phyloP scores from a whole-genome alignment of 1,140 invertebrate genomes.

The Atta texana region DNA sequence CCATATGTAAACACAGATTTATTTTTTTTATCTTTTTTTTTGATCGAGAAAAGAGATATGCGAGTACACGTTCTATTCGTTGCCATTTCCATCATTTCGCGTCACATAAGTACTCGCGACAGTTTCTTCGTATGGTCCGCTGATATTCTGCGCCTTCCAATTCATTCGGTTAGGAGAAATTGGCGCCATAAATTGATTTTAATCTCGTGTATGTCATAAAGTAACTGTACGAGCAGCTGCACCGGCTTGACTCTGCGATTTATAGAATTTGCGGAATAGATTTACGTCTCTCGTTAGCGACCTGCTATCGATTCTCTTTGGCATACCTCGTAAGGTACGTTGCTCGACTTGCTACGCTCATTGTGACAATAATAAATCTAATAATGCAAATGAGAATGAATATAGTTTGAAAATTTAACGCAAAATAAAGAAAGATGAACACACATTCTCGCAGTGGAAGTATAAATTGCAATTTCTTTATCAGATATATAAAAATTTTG shows the following conservation, averaged over 20 bases:
- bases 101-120: constrained; percentile 37
- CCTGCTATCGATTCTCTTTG: constrained; percentile 66
- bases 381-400: constrained; percentile 16
- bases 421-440: background rate
- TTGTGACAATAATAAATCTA: constrained; percentile 45
- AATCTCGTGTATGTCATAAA: constrained; percentile 77
- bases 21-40: background rate
- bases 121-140: constrained; percentile 48
- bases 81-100: constrained; percentile 21
- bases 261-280: constrained; percentile 75
- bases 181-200: constrained; percentile 79
- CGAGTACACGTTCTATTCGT: background rate
- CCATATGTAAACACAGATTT: background rate
- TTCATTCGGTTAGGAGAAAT: constrained; percentile 66
- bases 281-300: constrained; percentile 75
- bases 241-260: constrained; percentile 68
- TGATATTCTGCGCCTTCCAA: constrained; percentile 34
- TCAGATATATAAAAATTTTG: background rate
- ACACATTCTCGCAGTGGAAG: background rate
- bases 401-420: background rate
- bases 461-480: constrained; percentile 8
- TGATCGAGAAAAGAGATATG: background rate
- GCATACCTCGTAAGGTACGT: background rate
- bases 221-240: constrained; percentile 74
- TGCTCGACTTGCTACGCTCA: constrained; percentile 2